Evolutionary conservation across 2,113 vertebrate genomes (phyloP), one percentile per base, ranked within the genome.

Genomic region (Gasterosteus aculeatus): DNA sequence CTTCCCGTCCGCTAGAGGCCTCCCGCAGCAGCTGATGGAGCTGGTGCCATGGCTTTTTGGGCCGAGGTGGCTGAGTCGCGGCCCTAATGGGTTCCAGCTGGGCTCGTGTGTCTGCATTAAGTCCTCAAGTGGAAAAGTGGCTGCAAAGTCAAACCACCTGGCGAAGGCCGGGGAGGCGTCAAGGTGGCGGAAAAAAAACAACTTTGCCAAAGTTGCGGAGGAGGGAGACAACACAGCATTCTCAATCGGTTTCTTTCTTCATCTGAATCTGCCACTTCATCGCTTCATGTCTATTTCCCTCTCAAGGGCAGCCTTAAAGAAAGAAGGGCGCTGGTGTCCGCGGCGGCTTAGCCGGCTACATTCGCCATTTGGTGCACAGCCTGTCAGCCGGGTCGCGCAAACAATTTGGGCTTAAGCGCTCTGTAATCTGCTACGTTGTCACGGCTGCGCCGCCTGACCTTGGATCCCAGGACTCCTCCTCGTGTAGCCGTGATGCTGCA

Each of bases 91-190:
- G 88, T 95, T 92, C 92, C 97, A 99, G 96, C 95, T 97, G 96
- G 91, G 85, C 69, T 83, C 84, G 92, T 94, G 96, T 96, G 96
- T 96, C 95, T 95, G 96, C 95, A 95, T 92, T 94, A 94, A 94
- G 95, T 92, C 94, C 94, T 95, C 95, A 95, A 94, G 93, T 95
- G 95, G 96, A 95, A 96, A 96, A 97, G 95, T 96, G 95, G 95
- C 97, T 98, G 96, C 92, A 97, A 99, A 99, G 95, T 97, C 93
- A 96, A 99, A 98, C 96, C 97, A 99, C 95, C 97, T 98, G 97
- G 95, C 81, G 81, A 86, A 26, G 90, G 91, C 92, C 90, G 93
- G 92, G 93, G 95, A 96, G 95, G 94, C 96, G 95, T 90, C 95
- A 44, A 96, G 95, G 63, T 51, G 73, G 70, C 29, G 68, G 35